Conservation (phyloP, 2,888 invertebrate species). For the Thymelicus acteon region DNA sequence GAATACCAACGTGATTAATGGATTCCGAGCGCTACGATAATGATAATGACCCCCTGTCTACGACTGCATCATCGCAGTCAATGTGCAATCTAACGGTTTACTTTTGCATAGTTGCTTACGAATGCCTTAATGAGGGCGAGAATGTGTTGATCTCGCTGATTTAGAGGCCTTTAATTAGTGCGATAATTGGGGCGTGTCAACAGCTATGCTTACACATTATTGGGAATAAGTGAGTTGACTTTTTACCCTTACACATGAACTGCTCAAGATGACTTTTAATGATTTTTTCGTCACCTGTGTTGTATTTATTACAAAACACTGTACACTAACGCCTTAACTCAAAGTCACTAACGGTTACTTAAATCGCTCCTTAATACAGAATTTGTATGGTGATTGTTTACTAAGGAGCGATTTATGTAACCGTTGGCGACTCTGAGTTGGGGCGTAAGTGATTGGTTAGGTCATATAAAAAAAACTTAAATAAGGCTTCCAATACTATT, state of each 20-base stretch:
- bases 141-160: constrained; percentile 39
- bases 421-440: too few relatives aligned
- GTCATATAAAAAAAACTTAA: too few relatives aligned
- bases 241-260: neutral
- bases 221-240: constrained; percentile 3
- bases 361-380: too few relatives aligned
- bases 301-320: too few relatives aligned
- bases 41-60: constrained; percentile 79
- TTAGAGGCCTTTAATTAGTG: constrained; percentile 45
- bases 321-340: too few relatives aligned
- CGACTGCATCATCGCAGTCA: constrained; percentile 77
- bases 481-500: too few relatives aligned
- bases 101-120: constrained; percentile 65
- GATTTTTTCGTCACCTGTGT: too few relatives aligned
- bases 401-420: too few relatives aligned
- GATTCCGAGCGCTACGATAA: constrained; percentile 74
- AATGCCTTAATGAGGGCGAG: constrained; percentile 53
- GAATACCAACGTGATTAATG: constrained; percentile 83
- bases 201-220: neutral
- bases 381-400: too few relatives aligned
- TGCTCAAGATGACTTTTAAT: too few relatives aligned
- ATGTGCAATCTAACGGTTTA: constrained; percentile 59
- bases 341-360: too few relatives aligned
- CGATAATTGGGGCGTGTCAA: constrained; percentile 33
- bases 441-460: too few relatives aligned